Conservation (phyloP, 2,797 vertebrate species). For the Anomalospiza imberbis region DNA sequence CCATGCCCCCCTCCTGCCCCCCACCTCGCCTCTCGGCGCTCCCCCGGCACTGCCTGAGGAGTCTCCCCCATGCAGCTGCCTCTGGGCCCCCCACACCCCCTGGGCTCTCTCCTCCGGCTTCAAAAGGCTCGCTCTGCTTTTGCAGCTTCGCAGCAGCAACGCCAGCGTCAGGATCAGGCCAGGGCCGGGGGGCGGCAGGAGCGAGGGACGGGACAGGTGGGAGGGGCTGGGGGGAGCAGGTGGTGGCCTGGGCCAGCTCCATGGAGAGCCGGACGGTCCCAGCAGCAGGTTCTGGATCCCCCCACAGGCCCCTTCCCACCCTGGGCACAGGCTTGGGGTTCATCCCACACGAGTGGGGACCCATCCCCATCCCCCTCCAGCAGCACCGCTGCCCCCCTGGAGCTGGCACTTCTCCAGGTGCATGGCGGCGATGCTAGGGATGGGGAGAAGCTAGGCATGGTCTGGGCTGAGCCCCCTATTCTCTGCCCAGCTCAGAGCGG, state of each 20-base stretch:
- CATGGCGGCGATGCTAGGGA: accelerated
- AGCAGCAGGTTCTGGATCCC: conserved; percentile 40
- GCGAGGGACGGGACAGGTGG: background rate
- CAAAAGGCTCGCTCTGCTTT: conserved; percentile 26
- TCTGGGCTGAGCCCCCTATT: background rate
- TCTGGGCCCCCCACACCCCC: background rate
- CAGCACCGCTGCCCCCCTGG: background rate
- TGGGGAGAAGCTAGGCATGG: background rate
- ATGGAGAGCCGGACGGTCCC: background rate
- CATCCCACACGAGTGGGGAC: background rate
- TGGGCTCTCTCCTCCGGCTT: conserved; percentile 32
- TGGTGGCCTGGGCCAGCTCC: conserved; percentile 16
- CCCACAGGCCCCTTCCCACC: background rate
- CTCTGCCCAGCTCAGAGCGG: background rate
- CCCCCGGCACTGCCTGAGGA: background rate
- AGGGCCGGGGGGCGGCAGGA: background rate
- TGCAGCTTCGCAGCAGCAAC: background rate
- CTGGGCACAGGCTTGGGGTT: background rate
- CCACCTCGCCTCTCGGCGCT: background rate
- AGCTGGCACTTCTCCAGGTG: conserved; percentile 28
- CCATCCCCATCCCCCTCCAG: background rate
- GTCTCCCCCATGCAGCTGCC: background rate
- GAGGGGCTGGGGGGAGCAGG: conserved; percentile 14
- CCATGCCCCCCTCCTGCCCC: background rate
- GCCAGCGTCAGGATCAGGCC: conserved; percentile 16